These are phyloP conservation scores for Caenorhabditis virilis DNA, from an alignment of 2,888 invertebrate genomes.

Conservation along the genomic window DNA sequence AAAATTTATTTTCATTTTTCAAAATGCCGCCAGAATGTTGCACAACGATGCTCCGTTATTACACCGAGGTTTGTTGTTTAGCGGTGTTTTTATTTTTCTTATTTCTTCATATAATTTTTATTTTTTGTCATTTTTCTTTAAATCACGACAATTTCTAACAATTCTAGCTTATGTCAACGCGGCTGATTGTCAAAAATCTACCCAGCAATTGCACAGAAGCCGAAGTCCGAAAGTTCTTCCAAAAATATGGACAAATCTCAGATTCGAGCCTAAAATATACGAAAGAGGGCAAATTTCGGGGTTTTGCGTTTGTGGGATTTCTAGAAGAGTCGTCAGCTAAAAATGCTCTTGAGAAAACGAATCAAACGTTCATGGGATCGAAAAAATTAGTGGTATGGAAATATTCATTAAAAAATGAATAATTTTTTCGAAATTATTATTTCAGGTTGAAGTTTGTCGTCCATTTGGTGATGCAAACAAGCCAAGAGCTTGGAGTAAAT, in stretches of 20 bases:
- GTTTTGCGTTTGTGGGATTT: constrained; percentile 91
- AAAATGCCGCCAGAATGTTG: no score
- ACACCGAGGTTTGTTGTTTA: no score
- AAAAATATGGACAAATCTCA: constrained; percentile 74
- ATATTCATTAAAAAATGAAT: constrained; percentile 3
- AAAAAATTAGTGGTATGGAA: constrained; percentile 77
- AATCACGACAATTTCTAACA: not conserved
- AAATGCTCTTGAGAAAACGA: constrained; percentile 79
- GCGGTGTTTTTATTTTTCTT: constrained; percentile 1
- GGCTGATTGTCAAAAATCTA: constrained; percentile 63
- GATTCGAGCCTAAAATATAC: constrained; percentile 92
- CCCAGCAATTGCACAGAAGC: constrained; percentile 57
- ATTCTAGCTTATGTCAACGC: constrained; percentile 39
- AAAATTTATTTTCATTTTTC: no score
- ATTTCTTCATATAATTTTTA: constrained; percentile 3
- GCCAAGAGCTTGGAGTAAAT: constrained; percentile 90
- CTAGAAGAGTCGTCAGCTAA: constrained; percentile 81
- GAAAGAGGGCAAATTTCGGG: constrained; percentile 82
- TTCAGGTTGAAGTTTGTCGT: constrained; percentile 74
- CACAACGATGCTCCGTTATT: no score
- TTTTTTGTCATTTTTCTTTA: not conserved
- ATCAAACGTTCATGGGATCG: constrained; percentile 84
- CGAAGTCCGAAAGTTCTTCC: constrained; percentile 48
- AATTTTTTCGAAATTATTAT: constrained; percentile 1
- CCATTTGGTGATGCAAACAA: constrained; percentile 74